Evolutionary conservation across 2,888 invertebrate species (phyloP).

Genomic region (Drosophila austrosaltans): DNA sequence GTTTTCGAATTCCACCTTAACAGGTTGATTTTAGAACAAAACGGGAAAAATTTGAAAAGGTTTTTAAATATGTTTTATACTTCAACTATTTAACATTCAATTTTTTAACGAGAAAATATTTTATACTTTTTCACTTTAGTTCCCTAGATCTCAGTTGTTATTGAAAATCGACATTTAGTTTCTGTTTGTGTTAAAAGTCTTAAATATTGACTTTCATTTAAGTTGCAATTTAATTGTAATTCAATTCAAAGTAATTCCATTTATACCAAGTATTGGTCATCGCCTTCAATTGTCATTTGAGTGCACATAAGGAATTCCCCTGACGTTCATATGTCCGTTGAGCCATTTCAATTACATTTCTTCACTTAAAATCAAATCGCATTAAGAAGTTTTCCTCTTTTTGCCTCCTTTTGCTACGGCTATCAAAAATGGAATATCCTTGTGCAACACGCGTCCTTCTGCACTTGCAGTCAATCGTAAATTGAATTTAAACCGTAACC

Average conservation of each 20-base stretch:
- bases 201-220: background rate
- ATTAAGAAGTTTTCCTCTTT: slow-evolving; percentile 31
- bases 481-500: slow-evolving; percentile 67
- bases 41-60: too few species aligned
- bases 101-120: too few species aligned
- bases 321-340: slow-evolving; percentile 54
- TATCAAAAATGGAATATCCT: slow-evolving; percentile 30
- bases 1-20: too few species aligned
- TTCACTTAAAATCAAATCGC: slow-evolving; percentile 74
- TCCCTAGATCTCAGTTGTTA: too few species aligned
- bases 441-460: slow-evolving; percentile 66
- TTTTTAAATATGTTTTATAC: too few species aligned
- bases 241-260: background rate
- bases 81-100: too few species aligned
- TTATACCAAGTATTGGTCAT: background rate
- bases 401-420: slow-evolving; percentile 16
- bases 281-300: background rate
- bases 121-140: too few species aligned
- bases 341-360: slow-evolving; percentile 75
- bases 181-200: background rate
- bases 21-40: too few species aligned
- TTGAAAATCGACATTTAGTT: background rate
- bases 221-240: background rate
- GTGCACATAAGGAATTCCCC: slow-evolving; percentile 9
- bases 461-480: slow-evolving; percentile 72